Evolutionary conservation across 2,888 invertebrate genomes (phyloP).

Genomic region (Eudemis profundana): DNA sequence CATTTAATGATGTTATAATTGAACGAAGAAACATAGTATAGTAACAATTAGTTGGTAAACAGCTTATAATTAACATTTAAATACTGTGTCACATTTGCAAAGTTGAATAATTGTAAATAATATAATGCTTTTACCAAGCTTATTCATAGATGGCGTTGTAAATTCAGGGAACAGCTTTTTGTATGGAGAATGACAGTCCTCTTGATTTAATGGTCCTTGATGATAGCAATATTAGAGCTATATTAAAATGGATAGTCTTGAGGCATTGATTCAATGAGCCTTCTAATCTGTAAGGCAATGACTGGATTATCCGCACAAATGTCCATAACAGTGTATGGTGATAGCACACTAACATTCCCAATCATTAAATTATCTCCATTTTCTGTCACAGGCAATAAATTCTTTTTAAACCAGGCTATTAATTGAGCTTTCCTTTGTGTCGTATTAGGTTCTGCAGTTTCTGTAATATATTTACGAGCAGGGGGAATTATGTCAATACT

Average conservation of each 20-base stretch:
- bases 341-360: constrained; percentile 66
- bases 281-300: constrained; percentile 67
- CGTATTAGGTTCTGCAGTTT: constrained; percentile 51
- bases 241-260: constrained; percentile 49
- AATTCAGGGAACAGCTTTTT: too few relatives aligned
- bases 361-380: constrained; percentile 65
- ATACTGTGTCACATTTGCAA: too few relatives aligned
- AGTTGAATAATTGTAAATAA: too few relatives aligned
- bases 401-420: constrained; percentile 69
- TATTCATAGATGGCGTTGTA: too few relatives aligned
- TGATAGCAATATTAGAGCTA: too few relatives aligned
- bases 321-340: constrained; percentile 66
- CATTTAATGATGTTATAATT: too few relatives aligned
- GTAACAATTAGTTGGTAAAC: too few relatives aligned
- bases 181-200: too few relatives aligned
- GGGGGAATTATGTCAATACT: constrained; percentile 52
- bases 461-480: constrained; percentile 46
- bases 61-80: too few relatives aligned
- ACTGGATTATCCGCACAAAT: constrained; percentile 73
- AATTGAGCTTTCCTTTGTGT: constrained; percentile 60
- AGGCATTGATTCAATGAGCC: constrained; percentile 71
- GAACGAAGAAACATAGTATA: too few relatives aligned
- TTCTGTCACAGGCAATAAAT: constrained; percentile 67
- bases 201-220: too few relatives aligned
- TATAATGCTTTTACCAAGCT: too few relatives aligned